phyloP scores from a whole-genome alignment of 2,797 vertebrate species.

The Remorina albescens region DNA sequence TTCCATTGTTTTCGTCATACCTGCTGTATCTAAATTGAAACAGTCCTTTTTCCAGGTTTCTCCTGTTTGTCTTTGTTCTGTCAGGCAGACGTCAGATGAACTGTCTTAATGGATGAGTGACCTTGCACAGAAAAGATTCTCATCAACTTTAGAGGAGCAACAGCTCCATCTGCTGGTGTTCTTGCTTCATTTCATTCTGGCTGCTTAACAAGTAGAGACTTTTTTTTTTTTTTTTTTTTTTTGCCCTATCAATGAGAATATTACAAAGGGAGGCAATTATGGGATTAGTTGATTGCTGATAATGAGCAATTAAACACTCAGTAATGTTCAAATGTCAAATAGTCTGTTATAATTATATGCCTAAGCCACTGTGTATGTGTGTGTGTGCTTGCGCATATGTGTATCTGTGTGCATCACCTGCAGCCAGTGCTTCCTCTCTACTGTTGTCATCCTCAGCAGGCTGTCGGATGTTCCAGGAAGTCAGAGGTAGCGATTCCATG shows the following conservation, averaged over 20 bases:
- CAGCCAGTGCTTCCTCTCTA: slow-evolving; percentile 88
- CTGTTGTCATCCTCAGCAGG: slow-evolving; percentile 84
- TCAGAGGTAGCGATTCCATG: slow-evolving; percentile 86
- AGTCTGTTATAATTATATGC: no score
- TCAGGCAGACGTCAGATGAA: background rate
- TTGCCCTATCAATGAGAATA: no score
- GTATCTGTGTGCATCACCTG: slow-evolving; percentile 76
- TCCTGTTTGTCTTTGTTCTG: no score
- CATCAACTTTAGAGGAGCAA: background rate
- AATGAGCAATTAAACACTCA: no score
- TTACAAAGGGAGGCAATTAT: background rate
- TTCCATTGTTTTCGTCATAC: no score
- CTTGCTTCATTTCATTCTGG: background rate
- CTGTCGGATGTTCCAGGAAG: slow-evolving; percentile 94
- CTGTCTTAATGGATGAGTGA: background rate
- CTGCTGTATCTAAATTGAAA: no score
- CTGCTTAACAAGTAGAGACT: background rate
- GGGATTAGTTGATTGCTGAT: no score
- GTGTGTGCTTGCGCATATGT: no score
- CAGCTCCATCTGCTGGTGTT: slow-evolving; percentile 18
- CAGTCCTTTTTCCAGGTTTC: background rate
- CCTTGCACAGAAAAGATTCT: background rate
- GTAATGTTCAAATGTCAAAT: no score
- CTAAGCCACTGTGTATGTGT: no score
- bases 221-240: no score